These are phyloP conservation scores for Cantharis rufa DNA, from an alignment of 2,888 invertebrate species.

Conservation along the genomic window DNA sequence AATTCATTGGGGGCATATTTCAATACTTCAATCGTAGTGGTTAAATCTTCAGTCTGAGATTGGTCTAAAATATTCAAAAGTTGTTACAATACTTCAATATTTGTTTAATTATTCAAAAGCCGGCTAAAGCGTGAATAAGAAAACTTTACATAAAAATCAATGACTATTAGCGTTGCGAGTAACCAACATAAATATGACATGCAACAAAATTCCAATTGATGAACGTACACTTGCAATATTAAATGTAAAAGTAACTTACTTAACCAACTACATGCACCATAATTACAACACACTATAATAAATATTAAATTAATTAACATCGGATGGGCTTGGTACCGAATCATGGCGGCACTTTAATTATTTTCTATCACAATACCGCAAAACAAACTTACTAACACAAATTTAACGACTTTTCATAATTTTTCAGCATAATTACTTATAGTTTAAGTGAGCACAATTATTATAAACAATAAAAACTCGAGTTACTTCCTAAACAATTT, in stretches of 20 bases:
- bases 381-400: not conserved
- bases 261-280: slow-evolving; percentile 45
- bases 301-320: slow-evolving; percentile 45
- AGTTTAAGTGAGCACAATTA: not conserved
- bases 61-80: not conserved
- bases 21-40: slow-evolving; percentile 51
- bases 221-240: not conserved
- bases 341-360: slow-evolving; percentile 47
- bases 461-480: not conserved
- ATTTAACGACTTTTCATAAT: not conserved
- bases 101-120: not conserved
- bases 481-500: not conserved
- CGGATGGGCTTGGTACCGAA: slow-evolving; percentile 55
- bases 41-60: slow-evolving; percentile 41
- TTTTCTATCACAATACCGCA: not conserved
- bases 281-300: slow-evolving; percentile 40
- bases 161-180: not conserved
- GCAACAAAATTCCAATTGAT: slow-evolving; percentile 5
- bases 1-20: slow-evolving; percentile 47
- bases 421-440: not conserved
- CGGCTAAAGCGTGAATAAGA: not conserved
- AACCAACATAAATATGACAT: not conserved
- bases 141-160: not conserved
- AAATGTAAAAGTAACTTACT: slow-evolving; percentile 43
- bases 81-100: not conserved